Conservation (phyloP, 2,888 invertebrate genomes). For the Lamellibrachia columna region DNA sequence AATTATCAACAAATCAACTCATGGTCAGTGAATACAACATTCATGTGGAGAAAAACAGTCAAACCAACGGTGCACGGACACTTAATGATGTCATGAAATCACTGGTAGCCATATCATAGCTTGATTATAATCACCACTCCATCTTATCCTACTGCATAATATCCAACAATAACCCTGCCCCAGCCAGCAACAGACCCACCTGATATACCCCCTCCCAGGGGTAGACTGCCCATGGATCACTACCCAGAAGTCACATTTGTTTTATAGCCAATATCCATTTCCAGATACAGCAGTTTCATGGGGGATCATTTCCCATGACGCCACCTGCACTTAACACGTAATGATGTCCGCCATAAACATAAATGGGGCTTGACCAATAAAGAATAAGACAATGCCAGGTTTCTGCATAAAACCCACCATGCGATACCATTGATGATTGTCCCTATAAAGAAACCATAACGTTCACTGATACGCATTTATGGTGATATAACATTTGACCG, state of each 20-base stretch:
- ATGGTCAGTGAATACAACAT: background rate
- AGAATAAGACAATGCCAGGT: background rate
- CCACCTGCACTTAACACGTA: background rate
- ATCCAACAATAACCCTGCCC: background rate
- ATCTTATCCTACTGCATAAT: background rate
- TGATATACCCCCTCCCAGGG: background rate
- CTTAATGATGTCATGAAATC: background rate
- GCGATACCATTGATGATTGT: background rate
- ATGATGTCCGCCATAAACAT: background rate
- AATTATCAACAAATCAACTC: background rate
- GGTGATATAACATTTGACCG: background rate
- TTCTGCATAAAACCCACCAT: background rate
- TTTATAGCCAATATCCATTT: conserved; percentile 10
- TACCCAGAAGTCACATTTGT: background rate
- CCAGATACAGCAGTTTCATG: background rate
- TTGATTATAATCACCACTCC: background rate
- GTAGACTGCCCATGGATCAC: background rate
- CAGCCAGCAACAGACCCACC: background rate
- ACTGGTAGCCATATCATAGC: background rate
- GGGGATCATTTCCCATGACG: background rate
- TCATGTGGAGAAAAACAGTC: background rate
- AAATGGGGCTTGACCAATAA: background rate
- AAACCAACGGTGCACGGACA: background rate
- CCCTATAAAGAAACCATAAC: background rate
- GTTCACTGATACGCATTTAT: background rate